Conservation (phyloP, 2,888 invertebrate species). For the Melipona bicolor region DNA sequence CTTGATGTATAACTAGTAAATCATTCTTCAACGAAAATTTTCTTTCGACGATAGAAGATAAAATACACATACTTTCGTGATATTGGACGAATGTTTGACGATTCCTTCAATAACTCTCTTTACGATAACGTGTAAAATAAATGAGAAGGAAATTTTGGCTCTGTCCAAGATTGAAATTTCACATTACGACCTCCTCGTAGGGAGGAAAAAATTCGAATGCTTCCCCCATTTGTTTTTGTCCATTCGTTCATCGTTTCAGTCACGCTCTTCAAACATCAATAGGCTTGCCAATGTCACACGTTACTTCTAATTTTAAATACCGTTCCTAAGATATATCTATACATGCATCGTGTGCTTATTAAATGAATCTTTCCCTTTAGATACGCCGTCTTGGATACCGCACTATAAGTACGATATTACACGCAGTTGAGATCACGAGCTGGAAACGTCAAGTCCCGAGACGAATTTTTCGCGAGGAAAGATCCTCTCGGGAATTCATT, state of each 20-base stretch:
- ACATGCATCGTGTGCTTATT: constrained; percentile 56
- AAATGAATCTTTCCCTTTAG: constrained; percentile 47
- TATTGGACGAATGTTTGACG: not conserved
- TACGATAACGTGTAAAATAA: not conserved
- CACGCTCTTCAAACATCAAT: constrained; percentile 16
- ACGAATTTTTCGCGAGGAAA: constrained; percentile 57
- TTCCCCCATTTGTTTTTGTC: not conserved
- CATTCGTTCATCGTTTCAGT: not conserved
- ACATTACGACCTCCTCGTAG: constrained; percentile 26
- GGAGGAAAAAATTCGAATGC: not conserved
- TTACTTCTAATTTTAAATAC: constrained; percentile 45
- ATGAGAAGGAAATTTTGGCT: not conserved
- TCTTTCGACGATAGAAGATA: not conserved
- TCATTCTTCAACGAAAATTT: not conserved
- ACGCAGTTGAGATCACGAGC: constrained; percentile 81
- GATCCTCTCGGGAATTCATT: constrained; percentile 60
- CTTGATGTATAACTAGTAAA: not conserved
- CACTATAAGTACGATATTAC: constrained; percentile 66
- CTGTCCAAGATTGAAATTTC: not conserved
- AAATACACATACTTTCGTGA: not conserved
- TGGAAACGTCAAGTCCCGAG: constrained; percentile 73
- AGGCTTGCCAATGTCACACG: constrained; percentile 17
- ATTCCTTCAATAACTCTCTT: not conserved
- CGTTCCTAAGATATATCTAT: constrained; percentile 49
- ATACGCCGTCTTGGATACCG: constrained; percentile 67